These are phyloP conservation scores for Leptinotarsa defecta DNA, from an alignment of 1,140 invertebrate genomes.

Conservation along the genomic window DNA sequence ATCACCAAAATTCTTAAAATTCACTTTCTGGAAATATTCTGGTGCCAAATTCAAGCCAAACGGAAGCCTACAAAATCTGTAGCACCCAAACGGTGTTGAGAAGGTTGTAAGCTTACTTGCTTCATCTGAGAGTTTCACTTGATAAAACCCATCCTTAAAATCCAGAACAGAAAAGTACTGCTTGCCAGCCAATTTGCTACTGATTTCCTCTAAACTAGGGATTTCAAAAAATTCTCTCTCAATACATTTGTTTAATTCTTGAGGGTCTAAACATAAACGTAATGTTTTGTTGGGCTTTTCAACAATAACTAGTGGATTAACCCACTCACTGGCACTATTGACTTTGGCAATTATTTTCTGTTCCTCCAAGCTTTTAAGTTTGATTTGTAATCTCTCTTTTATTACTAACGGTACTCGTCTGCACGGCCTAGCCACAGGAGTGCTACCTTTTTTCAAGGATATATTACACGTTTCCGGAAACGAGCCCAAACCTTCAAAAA, in stretches of 20 bases:
- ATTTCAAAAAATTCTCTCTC: constrained; percentile 27
- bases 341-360: constrained; percentile 4
- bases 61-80: no score
- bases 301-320: constrained; percentile 24
- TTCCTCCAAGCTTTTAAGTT: neutral
- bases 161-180: constrained; percentile 57
- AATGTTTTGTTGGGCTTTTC: constrained; percentile 25
- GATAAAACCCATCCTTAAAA: constrained; percentile 52
- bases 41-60: no score
- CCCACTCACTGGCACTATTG: neutral
- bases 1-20: constrained; percentile 18
- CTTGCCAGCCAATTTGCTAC: constrained; percentile 49
- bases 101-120: constrained; percentile 47
- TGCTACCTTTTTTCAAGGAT: neutral
- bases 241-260: constrained; percentile 21
- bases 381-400: no score
- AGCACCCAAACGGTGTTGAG: constrained; percentile 46
- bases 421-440: neutral
- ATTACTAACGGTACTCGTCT: no score
- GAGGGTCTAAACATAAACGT: constrained; percentile 32
- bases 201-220: constrained; percentile 52
- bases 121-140: constrained; percentile 35
- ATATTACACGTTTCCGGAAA: neutral
- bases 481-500: neutral
- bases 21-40: no score